Evolutionary conservation across 2,797 vertebrate species (phyloP).

Genomic region (Galaxias olidus): DNA sequence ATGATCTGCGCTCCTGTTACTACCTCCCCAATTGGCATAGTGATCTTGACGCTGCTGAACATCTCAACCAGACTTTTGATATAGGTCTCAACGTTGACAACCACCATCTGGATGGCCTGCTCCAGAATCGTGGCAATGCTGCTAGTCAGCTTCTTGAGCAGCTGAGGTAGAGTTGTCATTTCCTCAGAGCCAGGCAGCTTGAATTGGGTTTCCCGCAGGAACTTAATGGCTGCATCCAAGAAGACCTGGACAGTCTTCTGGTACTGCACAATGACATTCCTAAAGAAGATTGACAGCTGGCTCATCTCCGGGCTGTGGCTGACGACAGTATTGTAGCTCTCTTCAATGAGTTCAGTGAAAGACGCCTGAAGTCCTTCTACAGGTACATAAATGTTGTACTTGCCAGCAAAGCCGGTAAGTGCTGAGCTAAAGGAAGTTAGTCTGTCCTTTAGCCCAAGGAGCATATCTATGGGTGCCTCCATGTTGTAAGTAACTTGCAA

Average conservation of each 20-base stretch:
- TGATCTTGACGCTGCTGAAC: slow-evolving; percentile 70
- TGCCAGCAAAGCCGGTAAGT: slow-evolving; percentile 74
- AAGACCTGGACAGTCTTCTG: slow-evolving; percentile 62
- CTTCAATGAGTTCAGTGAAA: slow-evolving; percentile 59
- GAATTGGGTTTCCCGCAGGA: slow-evolving; percentile 78
- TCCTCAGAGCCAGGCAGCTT: slow-evolving; percentile 74
- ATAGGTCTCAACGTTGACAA: slow-evolving; percentile 50
- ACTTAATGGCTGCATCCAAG: slow-evolving; percentile 71
- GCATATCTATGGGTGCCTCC: slow-evolving; percentile 69
- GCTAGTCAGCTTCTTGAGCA: slow-evolving; percentile 62
- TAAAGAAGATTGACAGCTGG: slow-evolving; percentile 67
- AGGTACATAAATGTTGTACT: slow-evolving; percentile 70
- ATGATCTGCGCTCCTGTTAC: slow-evolving; percentile 68
- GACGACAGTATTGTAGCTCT: slow-evolving; percentile 58
- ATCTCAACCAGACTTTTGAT: slow-evolving; percentile 70
- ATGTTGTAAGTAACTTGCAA: slow-evolving; percentile 80
- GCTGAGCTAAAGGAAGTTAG: slow-evolving; percentile 70
- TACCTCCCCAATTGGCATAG: slow-evolving; percentile 63
- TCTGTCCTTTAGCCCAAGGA: slow-evolving; percentile 72
- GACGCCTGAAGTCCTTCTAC: slow-evolving; percentile 65
- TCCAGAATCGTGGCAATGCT: slow-evolving; percentile 54
- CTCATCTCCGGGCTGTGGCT: slow-evolving; percentile 64
- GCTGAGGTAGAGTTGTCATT: slow-evolving; percentile 71
- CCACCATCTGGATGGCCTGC: slow-evolving; percentile 52
- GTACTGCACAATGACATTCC: slow-evolving; percentile 62